Percentiles rank a stretch among this genome's conserved stretches.
Conservation (phyloP, 2,888 invertebrate genomes). For the Seira ritae region DNA sequence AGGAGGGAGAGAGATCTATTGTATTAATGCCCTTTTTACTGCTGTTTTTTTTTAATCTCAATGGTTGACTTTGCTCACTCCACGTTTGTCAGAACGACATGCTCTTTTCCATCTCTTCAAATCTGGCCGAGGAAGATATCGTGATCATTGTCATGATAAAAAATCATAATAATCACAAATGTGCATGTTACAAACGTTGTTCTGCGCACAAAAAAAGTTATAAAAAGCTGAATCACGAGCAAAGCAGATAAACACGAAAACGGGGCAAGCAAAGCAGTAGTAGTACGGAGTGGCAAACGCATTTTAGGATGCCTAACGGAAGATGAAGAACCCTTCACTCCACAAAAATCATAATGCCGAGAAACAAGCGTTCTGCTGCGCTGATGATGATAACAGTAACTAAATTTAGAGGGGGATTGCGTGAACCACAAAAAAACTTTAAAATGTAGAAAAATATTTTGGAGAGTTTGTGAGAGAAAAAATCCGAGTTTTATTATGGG, state of each 20-base stretch:
- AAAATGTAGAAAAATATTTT: too few relatives aligned
- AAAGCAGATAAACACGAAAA: constrained; percentile 7
- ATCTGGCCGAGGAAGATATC: constrained; percentile 32
- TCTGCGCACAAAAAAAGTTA: background rate
- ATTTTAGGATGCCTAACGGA: too few relatives aligned
- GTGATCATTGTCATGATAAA: constrained; percentile 52
- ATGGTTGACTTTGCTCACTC: constrained; percentile 26
- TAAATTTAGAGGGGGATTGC: too few relatives aligned
- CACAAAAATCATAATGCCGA: too few relatives aligned
- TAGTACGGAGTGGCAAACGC: too few relatives aligned
- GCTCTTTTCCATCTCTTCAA: background rate
- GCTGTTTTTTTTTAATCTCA: constrained; percentile 25
- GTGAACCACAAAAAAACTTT: too few relatives aligned
- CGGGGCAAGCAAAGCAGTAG: constrained; percentile 11
- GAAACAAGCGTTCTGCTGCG: too few relatives aligned
- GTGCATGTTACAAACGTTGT: background rate
- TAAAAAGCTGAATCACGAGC: too few relatives aligned
- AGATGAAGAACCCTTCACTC: background rate
- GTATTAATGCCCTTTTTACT: constrained; percentile 34
- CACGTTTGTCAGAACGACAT: background rate
- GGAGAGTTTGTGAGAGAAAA: too few relatives aligned
- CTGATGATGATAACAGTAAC: too few relatives aligned
- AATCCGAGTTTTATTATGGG: too few relatives aligned
- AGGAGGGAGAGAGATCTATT: constrained; percentile 27
- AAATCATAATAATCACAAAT: constrained; percentile 13